phyloP scores from a whole-genome alignment of 2,888 invertebrate genomes.

The Eurytoma adleriae region DNA sequence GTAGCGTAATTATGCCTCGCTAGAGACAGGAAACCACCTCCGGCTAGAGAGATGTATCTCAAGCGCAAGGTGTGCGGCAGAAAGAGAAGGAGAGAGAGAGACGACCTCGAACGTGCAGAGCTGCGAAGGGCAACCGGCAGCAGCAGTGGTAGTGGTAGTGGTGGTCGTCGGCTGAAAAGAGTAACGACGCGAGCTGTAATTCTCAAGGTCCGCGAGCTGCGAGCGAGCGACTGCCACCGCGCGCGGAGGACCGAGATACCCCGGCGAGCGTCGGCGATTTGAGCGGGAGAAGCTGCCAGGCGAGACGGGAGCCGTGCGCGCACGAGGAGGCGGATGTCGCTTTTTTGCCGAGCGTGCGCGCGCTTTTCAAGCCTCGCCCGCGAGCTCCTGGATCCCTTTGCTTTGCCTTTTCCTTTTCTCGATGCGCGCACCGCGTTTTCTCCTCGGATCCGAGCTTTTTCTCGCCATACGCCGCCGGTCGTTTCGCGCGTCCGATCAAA shows the following conservation, averaged over 20 bases:
- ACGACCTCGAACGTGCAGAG: slow-evolving; percentile 19
- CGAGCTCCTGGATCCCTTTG: not conserved
- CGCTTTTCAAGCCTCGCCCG: slow-evolving; percentile 8
- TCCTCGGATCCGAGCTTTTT: too few species aligned
- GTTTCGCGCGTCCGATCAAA: too few species aligned
- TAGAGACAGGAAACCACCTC: slow-evolving; percentile 4
- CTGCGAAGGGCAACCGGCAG: slow-evolving; percentile 19
- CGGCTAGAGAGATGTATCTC: slow-evolving; percentile 9
- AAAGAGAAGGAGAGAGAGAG: not conserved
- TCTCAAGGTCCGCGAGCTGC: slow-evolving; percentile 35
- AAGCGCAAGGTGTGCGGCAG: slow-evolving; percentile 4
- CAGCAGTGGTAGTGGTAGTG: not conserved
- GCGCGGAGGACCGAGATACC: not conserved
- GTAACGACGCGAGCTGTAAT: slow-evolving; percentile 2
- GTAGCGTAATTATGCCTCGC: too few species aligned
- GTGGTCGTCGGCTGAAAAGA: not conserved
- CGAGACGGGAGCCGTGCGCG: slow-evolving; percentile 10
- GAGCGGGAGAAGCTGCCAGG: slow-evolving; percentile 20
- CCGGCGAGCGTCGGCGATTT: slow-evolving; percentile 13
- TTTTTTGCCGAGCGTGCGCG: not conserved
- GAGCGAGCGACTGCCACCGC: not conserved
- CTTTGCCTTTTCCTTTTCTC: not conserved
- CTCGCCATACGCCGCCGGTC: too few species aligned
- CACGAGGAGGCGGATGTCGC: slow-evolving; percentile 30
- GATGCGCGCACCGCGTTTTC: too few species aligned